These are phyloP conservation scores for Nerophis lumbriciformis DNA, from an alignment of 2,113 vertebrate genomes.

Conservation along the genomic window DNA sequence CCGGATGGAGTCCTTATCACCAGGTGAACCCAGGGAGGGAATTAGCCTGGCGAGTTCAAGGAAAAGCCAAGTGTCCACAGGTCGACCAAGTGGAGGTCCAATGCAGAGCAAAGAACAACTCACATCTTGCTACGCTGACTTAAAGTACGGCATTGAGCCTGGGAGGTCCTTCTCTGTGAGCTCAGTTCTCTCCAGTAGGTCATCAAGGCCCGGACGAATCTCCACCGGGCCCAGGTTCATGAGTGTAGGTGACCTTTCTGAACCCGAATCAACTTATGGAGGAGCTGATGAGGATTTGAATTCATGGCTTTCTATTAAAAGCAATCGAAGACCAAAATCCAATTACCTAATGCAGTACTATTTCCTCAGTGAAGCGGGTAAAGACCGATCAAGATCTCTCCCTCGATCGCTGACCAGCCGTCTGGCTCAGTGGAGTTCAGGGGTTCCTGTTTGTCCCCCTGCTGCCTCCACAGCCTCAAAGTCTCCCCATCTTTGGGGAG, in stretches of 20 bases:
- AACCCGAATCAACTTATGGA: slow-evolving; percentile 22
- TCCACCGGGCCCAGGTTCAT: slow-evolving; percentile 63
- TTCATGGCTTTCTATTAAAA: slow-evolving; percentile 10
- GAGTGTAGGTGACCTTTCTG: slow-evolving; percentile 60
- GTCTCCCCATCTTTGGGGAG: slow-evolving; percentile 22
- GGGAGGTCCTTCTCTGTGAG: slow-evolving; percentile 67
- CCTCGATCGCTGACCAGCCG: slow-evolving; percentile 53
- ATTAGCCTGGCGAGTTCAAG: slow-evolving; percentile 26
- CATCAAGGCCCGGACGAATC: slow-evolving; percentile 66
- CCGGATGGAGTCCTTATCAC: slow-evolving; percentile 41
- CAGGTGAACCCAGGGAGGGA: slow-evolving; percentile 42
- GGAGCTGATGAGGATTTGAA: slow-evolving; percentile 19
- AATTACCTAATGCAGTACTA: neutral
- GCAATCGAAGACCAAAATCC: neutral
- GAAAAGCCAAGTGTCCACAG: slow-evolving; percentile 43
- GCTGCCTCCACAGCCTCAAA: slow-evolving; percentile 11
- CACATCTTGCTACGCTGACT: slow-evolving; percentile 60
- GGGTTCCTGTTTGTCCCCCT: neutral
- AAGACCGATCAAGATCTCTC: slow-evolving; percentile 54
- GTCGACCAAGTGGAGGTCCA: slow-evolving; percentile 31
- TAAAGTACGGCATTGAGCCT: slow-evolving; percentile 69
- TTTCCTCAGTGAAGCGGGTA: slow-evolving; percentile 27
- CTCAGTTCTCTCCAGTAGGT: slow-evolving; percentile 66
- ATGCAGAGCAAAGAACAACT: slow-evolving; percentile 17
- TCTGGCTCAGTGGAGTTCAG: slow-evolving; percentile 47